These are phyloP conservation scores for Zoanthus solanderi DNA, from an alignment of 92 coral and sea anemone genomes.

Conservation along the genomic window DNA sequence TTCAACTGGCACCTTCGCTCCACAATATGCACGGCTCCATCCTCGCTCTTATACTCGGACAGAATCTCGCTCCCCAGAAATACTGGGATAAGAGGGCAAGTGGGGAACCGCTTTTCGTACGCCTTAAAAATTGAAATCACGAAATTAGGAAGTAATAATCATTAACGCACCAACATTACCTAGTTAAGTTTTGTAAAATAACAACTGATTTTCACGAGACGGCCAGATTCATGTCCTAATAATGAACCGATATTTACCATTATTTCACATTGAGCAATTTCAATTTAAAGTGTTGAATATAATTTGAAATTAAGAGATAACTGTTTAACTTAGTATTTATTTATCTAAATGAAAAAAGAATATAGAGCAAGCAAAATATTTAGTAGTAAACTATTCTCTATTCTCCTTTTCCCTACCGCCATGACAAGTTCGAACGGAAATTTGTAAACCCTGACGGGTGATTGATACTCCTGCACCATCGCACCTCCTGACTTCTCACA, in stretches of 20 bases:
- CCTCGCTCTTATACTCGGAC: conserved; percentile 97
- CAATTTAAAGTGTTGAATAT: neutral
- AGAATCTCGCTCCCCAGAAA: conserved; percentile 94
- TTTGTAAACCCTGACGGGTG: conserved; percentile 98
- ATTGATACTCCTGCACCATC: conserved; percentile 99
- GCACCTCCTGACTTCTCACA: conserved; percentile 9
- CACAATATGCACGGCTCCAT: conserved; percentile 87
- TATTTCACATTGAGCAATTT: neutral
- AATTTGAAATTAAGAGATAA: neutral
- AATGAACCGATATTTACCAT: neutral
- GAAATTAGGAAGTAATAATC: neutral
- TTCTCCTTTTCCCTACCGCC: conserved; percentile 82
- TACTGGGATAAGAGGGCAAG: conserved; percentile 95
- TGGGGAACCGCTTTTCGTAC: conserved; percentile 97
- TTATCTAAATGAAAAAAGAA: neutral
- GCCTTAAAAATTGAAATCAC: conserved; percentile 66
- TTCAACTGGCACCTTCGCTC: conserved; percentile 93
- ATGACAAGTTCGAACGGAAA: conserved; percentile 98
- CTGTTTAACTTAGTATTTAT: neutral
- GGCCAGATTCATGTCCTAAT: neutral
- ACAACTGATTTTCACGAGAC: neutral
- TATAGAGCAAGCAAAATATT: neutral
- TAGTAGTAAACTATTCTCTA: conserved; percentile 23
- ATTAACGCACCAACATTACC: neutral
- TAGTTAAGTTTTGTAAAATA: neutral